Base-by-base conservation (phyloP, 2,888 invertebrate genomes). In the Aspidiotus rigidus region DNA sequence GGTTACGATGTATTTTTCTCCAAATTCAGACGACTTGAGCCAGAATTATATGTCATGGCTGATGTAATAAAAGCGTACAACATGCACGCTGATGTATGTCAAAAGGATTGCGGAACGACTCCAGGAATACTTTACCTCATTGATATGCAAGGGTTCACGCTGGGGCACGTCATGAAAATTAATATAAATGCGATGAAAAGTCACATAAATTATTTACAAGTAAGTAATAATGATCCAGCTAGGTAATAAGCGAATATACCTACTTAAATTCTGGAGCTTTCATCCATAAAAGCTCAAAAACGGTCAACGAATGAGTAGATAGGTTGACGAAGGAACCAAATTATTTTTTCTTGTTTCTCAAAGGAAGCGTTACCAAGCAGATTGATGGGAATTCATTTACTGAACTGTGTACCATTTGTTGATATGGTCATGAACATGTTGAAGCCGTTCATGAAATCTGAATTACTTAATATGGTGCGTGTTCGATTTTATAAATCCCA, bases 361-460 rank as follows among this genome's bases (percentile, higher is more conserved):
- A 53, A 73, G 73, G 73, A 73, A 7, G 73, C 70, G 40, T 28
- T 73, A 28, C 72, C 71, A 28, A 71, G 69, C 41, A 64, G 73
- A 54, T 59, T 73, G 53, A 72, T 71, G 69, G 72, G 57, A 7
- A 71, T 73, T 9, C 72, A 73, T 55, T 63, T 69, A 40, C 49
- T 72, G 53, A 73, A 73, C 49, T 69, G 69, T 5, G 71, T 67
- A 11, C 60, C 72, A 0, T 71, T 71, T 42, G 66, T 72, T 11
- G 72, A 71, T 56, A 69, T 71, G 57, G 60, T 73, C 13, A 70
- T 69, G 61, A 69, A 62, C 49, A 71, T 73, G 71, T 63, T 64
- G 44, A 73, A 71, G 44, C 73, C 73, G 13, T 73, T 73, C 57
- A 72, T 73, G 72, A 72, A 72, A 54, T 66, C 71, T 49, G 71